These are phyloP conservation scores for Tragulus kanchil DNA, from an alignment of 2,113 vertebrate genomes.

Conservation along the genomic window DNA sequence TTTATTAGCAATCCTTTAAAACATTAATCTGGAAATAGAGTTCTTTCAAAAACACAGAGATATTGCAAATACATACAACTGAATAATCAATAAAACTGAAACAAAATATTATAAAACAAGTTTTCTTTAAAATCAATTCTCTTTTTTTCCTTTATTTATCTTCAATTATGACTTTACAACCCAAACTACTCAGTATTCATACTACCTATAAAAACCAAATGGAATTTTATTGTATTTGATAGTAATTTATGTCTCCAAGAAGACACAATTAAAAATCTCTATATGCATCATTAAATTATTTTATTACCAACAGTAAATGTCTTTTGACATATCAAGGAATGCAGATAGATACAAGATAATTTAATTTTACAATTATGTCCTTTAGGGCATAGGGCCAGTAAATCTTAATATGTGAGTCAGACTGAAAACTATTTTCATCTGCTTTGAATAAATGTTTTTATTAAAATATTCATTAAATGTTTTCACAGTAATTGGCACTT, in stretches of 20 bases:
- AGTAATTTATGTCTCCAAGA: slow-evolving; percentile 43
- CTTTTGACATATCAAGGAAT: slow-evolving; percentile 61
- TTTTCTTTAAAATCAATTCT: slow-evolving; percentile 50
- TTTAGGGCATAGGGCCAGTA: slow-evolving; percentile 54
- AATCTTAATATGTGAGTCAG: slow-evolving; percentile 62
- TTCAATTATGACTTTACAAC: slow-evolving; percentile 9
- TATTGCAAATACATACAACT: not conserved
- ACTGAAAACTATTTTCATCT: slow-evolving; percentile 70
- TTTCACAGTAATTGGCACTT: slow-evolving; percentile 69
- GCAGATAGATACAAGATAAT: slow-evolving; percentile 55
- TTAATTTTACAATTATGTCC: slow-evolving; percentile 54
- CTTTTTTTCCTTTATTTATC: slow-evolving; percentile 19
- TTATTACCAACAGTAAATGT: slow-evolving; percentile 69
- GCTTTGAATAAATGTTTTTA: slow-evolving; percentile 69
- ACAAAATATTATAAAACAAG: slow-evolving; percentile 1
- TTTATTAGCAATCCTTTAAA: slow-evolving; percentile 39
- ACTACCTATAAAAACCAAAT: slow-evolving; percentile 45
- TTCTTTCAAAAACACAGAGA: not conserved
- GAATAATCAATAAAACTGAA: slow-evolving; percentile 1
- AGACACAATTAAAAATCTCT: slow-evolving; percentile 51
- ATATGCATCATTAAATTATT: slow-evolving; percentile 66
- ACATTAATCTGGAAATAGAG: not conserved
- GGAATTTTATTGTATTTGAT: slow-evolving; percentile 67
- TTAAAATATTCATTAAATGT: slow-evolving; percentile 73
- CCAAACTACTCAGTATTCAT: slow-evolving; percentile 1